Base-by-base conservation (phyloP, 2,888 invertebrate genomes). In the Rhodophaea formosa region DNA sequence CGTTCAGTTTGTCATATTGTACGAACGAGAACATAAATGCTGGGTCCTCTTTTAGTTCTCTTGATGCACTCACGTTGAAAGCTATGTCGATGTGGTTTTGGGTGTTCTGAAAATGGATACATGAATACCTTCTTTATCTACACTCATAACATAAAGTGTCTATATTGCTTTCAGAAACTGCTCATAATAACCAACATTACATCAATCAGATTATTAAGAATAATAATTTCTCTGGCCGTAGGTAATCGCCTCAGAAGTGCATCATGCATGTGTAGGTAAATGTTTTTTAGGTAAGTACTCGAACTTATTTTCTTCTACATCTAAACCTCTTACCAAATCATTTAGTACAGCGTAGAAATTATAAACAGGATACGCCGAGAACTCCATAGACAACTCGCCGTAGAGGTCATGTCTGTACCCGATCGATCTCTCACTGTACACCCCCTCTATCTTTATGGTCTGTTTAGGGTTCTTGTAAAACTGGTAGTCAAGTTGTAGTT, bases 361-460 rank as follows among this genome's bases (percentile, higher is more conserved):
- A 58, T 95, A 92, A 43, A 93, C 92, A 0, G 96, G 95, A 83
- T 97, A 96, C 0, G 96, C 96, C 0, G 96, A 94, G 10, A 96
- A 95, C 59, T 94, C 93, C 67, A 97, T 86, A 46, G 94, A 93
- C 53, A 96, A 77, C 58, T 94, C 93, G 0, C 94, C 95, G 47
- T 93, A 92, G 66, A 94, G 79, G 63, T 94, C 92, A 7, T 92
- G 92, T 56, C 94, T 78, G 16, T 91, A 92, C 29, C 92, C 93
- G 5, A 93, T 82, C 0, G 93, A 88, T 53, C 93, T 92, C 71
- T 95, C 94, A 10, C 91, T 92, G 52, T 86, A 77, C 59, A 82
- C 32, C 15, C 88, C 89, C 43, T 92, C 92, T 1, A 93, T 67
- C 58, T 90, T 89, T 7, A 93, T 89, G 0, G 90, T 89, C 70